Evolutionary conservation across 2,797 vertebrate species (phyloP), one percentile per base, ranked within the genome.

Genomic region (Macroramphosus scolopax): DNA sequence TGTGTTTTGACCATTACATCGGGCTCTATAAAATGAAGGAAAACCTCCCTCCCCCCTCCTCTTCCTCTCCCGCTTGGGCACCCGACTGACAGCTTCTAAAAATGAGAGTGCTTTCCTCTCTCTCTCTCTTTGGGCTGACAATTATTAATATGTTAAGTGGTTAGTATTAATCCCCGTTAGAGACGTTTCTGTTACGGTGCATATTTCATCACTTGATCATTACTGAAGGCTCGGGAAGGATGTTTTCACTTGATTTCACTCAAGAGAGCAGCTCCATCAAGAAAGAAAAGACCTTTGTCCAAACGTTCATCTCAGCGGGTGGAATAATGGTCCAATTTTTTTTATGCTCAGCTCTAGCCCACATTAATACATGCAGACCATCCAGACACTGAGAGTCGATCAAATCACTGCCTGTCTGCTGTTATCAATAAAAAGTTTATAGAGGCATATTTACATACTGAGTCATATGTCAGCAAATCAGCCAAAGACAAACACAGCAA

Each of bases 61-160:
- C 34, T 8, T 11, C 16, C 32, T 12, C 12, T 13, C 11, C 28
- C 41, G 41, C 60, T n/a, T n/a, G n/a, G n/a, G n/a, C n/a, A n/a
- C n/a, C n/a, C n/a, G n/a, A n/a, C n/a, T n/a, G n/a, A n/a, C n/a
- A n/a, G n/a, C n/a, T n/a, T n/a, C n/a, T n/a, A n/a, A n/a, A n/a
- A n/a, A n/a, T n/a, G n/a, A n/a, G n/a, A n/a, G n/a, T n/a, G n/a
- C n/a, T n/a, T 16, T 12, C 17, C 26, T 25, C 40, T 12, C 24
- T 38, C 44, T 31, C 8, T 31, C 25, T 43, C 32, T 58, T 56
- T 58, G 36, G 51, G 44, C 48, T 83, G 77, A 81, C 66, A 49
- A 72, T 88, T 85, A 82, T 82, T 82, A 81, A 84, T 77, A 69
- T 57, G 72, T 75, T 65, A 77, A 84, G 71, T 79, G 72, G 39